phyloP scores from a whole-genome alignment of 2,113 vertebrate genomes.

The Stigmatopora nigra region DNA sequence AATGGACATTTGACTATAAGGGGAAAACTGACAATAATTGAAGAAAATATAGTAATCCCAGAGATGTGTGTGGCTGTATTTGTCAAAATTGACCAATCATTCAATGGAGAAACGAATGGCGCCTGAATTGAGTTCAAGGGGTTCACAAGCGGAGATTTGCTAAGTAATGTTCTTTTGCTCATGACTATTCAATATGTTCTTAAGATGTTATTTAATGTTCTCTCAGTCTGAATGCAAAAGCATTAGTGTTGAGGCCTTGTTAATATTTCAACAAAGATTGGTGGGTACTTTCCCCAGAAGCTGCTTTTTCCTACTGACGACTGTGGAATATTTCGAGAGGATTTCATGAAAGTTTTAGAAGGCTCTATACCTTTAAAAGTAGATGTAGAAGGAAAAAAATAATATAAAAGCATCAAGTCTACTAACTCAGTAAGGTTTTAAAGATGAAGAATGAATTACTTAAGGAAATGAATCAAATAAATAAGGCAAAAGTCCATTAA shows the following conservation, averaged over 20 bases:
- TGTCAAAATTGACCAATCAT: neutral
- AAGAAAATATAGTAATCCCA: neutral
- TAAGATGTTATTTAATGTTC: neutral
- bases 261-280: neutral
- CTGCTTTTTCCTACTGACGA: neutral
- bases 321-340: neutral
- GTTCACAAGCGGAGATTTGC: neutral
- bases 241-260: neutral
- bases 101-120: too few relatives aligned
- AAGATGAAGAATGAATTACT: too few relatives aligned
- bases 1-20: neutral
- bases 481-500: neutral
- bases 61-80: neutral
- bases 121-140: neutral
- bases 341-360: constrained; percentile 6
- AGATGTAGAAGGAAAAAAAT: neutral
- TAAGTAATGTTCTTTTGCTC: neutral
- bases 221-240: neutral
- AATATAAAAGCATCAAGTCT: neutral
- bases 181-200: neutral
- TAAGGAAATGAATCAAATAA: too few relatives aligned
- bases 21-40: neutral
- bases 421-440: neutral
- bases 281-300: constrained; percentile 1
- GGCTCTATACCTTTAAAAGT: neutral